Evolutionary conservation across 2,113 vertebrate genomes (phyloP).

Genomic region (Cacatua alba): DNA sequence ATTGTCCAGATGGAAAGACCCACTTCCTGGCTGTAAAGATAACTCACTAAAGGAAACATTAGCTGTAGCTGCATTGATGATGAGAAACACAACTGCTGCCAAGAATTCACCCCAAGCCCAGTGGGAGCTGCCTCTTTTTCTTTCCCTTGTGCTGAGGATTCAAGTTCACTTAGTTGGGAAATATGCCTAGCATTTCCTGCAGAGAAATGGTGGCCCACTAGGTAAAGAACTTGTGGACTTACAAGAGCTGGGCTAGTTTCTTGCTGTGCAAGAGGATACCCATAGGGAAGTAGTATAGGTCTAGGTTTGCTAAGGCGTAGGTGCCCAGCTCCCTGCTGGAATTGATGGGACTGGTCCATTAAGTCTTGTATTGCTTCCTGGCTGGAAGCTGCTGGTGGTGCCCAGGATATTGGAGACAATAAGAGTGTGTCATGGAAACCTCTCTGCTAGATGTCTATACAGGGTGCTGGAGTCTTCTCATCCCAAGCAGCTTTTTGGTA

Average conservation of each 20-base stretch:
- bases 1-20: constrained; percentile 75
- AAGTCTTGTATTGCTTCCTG: not conserved
- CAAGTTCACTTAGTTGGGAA: constrained; percentile 38
- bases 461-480: not conserved
- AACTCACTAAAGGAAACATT: constrained; percentile 73
- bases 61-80: constrained; percentile 53
- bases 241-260: not conserved
- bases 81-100: constrained; percentile 10
- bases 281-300: not conserved
- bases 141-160: constrained; percentile 7
- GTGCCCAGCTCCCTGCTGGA: not conserved
- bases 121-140: constrained; percentile 42
- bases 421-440: not conserved
- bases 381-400: not conserved
- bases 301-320: not conserved
- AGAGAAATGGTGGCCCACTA: not conserved
- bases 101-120: constrained; percentile 30
- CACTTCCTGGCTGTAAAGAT: constrained; percentile 77
- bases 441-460: not conserved
- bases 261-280: not conserved
- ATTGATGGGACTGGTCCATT: not conserved
- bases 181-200: constrained; percentile 31
- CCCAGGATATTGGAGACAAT: not conserved
- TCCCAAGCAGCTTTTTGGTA: not conserved
- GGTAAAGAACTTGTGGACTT: not conserved